Base-by-base conservation (phyloP, 1,140 invertebrate genomes). In the Marisa cornuarietis region DNA sequence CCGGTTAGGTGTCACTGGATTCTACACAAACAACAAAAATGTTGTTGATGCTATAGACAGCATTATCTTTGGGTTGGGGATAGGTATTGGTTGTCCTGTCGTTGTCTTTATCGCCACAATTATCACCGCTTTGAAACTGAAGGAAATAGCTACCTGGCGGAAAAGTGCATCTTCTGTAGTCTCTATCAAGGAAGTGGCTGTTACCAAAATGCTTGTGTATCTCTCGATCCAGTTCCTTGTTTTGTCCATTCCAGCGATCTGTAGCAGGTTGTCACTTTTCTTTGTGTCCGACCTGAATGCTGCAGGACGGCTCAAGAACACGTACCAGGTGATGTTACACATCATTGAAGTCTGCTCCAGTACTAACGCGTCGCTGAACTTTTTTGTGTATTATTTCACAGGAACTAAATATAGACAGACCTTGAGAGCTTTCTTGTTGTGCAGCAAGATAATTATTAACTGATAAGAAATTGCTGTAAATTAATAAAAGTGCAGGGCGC, bases 361-460 rank as follows among this genome's bases (percentile, higher is more conserved):
- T 11, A 1, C 52, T 11, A 71, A 22, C 26, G 49, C 69, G 42
- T 71, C 69, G 1, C 14, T 42, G 31, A 71, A 71, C 26, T 26
- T 71, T 51, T 11, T 71, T 11, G 69, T 71, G 24, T 71, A 71
- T 71, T 71, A 71, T 42, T 71, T 71, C 31, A 18, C 26, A 4
- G 69, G 69, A 31, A 24, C 16, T 10, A 71, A 71, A 22, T 71
- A 71, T 9, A 20, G 69, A 9, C 31, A 71, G 26, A 71, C 24
- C 31, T 42, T 42, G 31, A 42, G 31, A 42, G 31, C 31, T 42
- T 42, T 42, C 31, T 42, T 42, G 6, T 42, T 42, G 31, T 42
- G 31, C 31, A 42, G 6, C 31, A 42, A 42, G 6, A 42, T 0
- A 42, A 42, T 42, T 42, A 1, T 42, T 42, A 0, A 42, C 31